Evolutionary conservation across 2,113 vertebrate genomes (phyloP), one percentile per base, ranked within the genome.

Genomic region (Albula goreensis): DNA sequence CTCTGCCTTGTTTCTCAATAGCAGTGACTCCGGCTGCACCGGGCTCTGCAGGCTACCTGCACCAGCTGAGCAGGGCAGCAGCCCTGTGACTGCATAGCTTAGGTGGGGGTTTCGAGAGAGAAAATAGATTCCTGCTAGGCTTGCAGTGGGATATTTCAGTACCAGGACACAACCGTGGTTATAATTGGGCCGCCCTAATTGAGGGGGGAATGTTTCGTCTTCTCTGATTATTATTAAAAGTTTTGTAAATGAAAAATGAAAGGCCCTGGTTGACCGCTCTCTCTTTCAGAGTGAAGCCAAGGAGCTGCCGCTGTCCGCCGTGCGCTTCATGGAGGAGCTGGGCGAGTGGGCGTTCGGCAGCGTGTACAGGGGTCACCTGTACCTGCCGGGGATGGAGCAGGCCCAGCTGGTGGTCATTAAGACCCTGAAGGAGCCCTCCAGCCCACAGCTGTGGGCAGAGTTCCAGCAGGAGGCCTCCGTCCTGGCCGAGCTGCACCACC

Each of bases 301-400:
- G 89, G 98, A 99, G 90, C 92, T 99, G 86, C 98, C 98, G 0
- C 94, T 99, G 52, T 99, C 98, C 0, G 98, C 98, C 0, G 98
- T 99, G 0, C 97, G 97, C 31, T 99, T 99, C 94, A 99, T 99
- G 98, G 98, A 99, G 94, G 98, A 99, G 90, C 86, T 99, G 50
- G 98, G 98, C 0, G 98, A 99, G 50, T 98, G 98, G 5, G 81
- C 92, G 0, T 94, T 99, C 0, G 97, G 98, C 22, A 99, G 99
- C 94, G 97, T 99, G 93, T 99, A 99, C 93, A 99, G 99, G 89
- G 98, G 98, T 17, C 98, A 99, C 70, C 97, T 99, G 88, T 99
- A 99, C 91, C 96, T 99, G 53, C 98, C 98, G 0, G 98, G 98
- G 85, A 99, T 99, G 98, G 98, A 99, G 86, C 97, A 98, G 13